Conservation (phyloP, 2,113 vertebrate genomes). For the Notarius quadriscutis region DNA sequence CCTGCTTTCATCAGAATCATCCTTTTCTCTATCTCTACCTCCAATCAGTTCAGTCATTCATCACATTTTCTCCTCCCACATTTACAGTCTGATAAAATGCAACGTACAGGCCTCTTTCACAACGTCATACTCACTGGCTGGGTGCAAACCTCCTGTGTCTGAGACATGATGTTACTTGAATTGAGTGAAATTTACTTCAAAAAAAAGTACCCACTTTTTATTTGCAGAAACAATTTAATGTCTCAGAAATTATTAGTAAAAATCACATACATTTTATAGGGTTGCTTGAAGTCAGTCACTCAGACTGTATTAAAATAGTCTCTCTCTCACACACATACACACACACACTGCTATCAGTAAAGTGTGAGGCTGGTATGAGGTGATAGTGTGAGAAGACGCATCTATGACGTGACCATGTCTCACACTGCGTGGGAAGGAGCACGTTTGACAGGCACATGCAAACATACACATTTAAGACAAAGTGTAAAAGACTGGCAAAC, state of each 20-base stretch:
- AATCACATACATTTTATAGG: background rate
- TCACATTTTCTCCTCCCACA: conserved; percentile 67
- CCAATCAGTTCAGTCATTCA: conserved; percentile 61
- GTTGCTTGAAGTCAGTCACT: background rate
- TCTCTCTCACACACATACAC: conserved; percentile 7
- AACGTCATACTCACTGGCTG: background rate
- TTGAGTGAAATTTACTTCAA: background rate
- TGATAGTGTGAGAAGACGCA: conserved; percentile 63
- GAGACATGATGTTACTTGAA: background rate
- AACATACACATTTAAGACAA: background rate
- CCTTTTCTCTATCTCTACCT: conserved; percentile 38
- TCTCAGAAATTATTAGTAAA: background rate
- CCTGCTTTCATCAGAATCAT: conserved; percentile 40
- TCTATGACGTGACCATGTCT: conserved; percentile 36
- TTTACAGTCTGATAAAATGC: conserved; percentile 65
- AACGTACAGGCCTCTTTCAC: conserved; percentile 26
- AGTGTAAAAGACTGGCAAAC: background rate
- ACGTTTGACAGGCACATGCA: conserved; percentile 37
- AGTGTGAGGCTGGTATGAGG: conserved; percentile 63
- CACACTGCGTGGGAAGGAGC: conserved; percentile 36
- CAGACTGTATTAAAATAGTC: background rate
- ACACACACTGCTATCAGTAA: conserved; percentile 61
- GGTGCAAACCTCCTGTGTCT: background rate
- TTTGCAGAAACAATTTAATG: background rate
- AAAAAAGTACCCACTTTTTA: background rate